Percentiles rank a stretch among this genome's conserved stretches.
These are phyloP conservation scores for Tolmerus cingulatus DNA, from an alignment of 2,888 invertebrate genomes.

Conservation along the genomic window DNA sequence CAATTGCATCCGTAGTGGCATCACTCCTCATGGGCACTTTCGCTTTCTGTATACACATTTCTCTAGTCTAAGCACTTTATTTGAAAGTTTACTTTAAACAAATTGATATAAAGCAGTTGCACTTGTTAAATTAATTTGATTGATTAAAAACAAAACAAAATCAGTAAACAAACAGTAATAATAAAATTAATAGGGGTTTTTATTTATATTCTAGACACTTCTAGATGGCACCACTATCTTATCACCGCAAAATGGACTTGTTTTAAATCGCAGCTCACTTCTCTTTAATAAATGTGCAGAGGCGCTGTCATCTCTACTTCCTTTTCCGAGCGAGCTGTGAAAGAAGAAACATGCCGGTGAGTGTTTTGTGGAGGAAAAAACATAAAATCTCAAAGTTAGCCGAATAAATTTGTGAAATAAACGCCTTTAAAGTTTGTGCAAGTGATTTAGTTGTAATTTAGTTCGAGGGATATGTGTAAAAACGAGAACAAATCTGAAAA, in stretches of 20 bases:
- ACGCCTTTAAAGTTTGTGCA: not conserved
- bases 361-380: slow-evolving; percentile 51
- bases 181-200: not conserved
- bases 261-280: not conserved
- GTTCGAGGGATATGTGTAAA: not conserved
- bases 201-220: not conserved
- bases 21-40: no score
- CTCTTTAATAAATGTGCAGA: not conserved
- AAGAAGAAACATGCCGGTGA: slow-evolving; percentile 65
- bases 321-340: slow-evolving; percentile 64
- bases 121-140: not conserved
- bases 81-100: not conserved
- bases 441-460: not conserved
- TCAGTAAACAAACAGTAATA: not conserved
- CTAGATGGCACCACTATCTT: not conserved
- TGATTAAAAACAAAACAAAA: not conserved
- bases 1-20: no score
- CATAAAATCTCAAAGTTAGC: not conserved
- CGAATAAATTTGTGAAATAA: not conserved
- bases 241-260: not conserved
- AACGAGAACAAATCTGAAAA: not conserved
- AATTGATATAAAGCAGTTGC: not conserved
- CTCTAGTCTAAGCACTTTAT: no score
- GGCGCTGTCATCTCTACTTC: slow-evolving; percentile 53
- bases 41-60: no score